phyloP scores from a whole-genome alignment of 1,140 invertebrate genomes.

The Drosophila grimshawi region DNA sequence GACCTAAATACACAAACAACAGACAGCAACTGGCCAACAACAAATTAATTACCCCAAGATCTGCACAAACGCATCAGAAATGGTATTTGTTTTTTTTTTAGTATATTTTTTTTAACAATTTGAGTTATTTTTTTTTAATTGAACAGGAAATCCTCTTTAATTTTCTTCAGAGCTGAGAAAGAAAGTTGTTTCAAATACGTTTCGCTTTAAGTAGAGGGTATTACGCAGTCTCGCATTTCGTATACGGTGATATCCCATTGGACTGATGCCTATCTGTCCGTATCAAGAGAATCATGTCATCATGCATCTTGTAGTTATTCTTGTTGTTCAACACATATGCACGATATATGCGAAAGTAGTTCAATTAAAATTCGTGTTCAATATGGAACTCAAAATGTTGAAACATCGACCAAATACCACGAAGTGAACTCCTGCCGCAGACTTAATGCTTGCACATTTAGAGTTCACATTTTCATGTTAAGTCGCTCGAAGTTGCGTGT shows the following conservation, averaged over 20 bases:
- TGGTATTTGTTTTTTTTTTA: no score
- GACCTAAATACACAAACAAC: slow-evolving; percentile 39
- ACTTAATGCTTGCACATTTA: background rate
- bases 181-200: no score
- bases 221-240: background rate
- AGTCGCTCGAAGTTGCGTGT: slow-evolving; percentile 32
- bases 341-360: background rate
- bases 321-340: background rate
- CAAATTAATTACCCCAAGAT: background rate
- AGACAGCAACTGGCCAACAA: background rate
- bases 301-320: background rate
- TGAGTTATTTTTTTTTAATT: no score
- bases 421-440: background rate
- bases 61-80: no score
- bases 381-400: slow-evolving; percentile 4
- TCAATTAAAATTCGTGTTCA: slow-evolving; percentile 21
- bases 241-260: slow-evolving; percentile 25
- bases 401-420: slow-evolving; percentile 3
- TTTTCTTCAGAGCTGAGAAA: no score
- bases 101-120: no score
- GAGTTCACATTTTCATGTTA: background rate
- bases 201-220: background rate
- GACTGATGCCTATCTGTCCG: background rate
- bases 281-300: slow-evolving; percentile 5
- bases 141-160: no score